Evolutionary conservation across 2,113 vertebrate species (phyloP).

Genomic region (Rattus norvegicus): GRCr8 NC_086037.1:46391001-46391500

Average conservation of each 20-base stretch:
- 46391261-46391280: slow-evolving; percentile 95
- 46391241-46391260: slow-evolving; percentile 92
- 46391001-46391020: slow-evolving; percentile 52
- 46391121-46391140: slow-evolving; percentile 80
- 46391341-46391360: slow-evolving; percentile 84
- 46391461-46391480: slow-evolving; percentile 96
- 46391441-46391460: slow-evolving; percentile 88
- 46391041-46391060: neutral
- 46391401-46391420: slow-evolving; percentile 78
- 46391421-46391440: slow-evolving; percentile 61
- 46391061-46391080: neutral
- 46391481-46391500: slow-evolving; percentile 98
- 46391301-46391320: slow-evolving; percentile 89
- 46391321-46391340: slow-evolving; percentile 89
- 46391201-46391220: slow-evolving; percentile 99
- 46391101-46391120: slow-evolving; percentile 45
- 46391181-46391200: slow-evolving; percentile 89
- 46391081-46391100: slow-evolving; percentile 47
- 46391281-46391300: slow-evolving; percentile 93
- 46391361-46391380: slow-evolving; percentile 74
- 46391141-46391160: slow-evolving; percentile 76
- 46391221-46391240: slow-evolving; percentile 97
- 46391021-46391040: neutral
- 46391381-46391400: slow-evolving; percentile 66
- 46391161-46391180: slow-evolving; percentile 81